phyloP scores from a whole-genome alignment of 2,888 invertebrate species.

The Pyrgus malvae region DNA sequence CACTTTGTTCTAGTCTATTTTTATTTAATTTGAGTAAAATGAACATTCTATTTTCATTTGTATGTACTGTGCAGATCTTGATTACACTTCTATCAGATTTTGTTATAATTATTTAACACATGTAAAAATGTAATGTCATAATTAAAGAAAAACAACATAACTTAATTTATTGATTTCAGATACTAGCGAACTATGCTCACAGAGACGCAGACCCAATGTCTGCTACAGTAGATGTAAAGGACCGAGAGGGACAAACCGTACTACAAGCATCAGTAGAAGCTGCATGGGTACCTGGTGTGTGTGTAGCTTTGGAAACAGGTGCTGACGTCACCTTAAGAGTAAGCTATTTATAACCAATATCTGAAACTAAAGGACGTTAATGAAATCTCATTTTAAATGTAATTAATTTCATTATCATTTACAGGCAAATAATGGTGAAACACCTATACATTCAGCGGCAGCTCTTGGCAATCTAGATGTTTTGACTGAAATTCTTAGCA shows the following conservation, averaged over 20 bases:
- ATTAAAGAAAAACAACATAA: no score
- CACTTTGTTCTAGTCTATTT: no score
- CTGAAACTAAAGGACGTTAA: background rate
- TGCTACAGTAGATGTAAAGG: slow-evolving; percentile 70
- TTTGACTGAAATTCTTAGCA: slow-evolving; percentile 73
- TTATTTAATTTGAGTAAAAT: no score
- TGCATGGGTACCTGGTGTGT: slow-evolving; percentile 77
- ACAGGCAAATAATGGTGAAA: slow-evolving; percentile 74
- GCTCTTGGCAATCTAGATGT: slow-evolving; percentile 71
- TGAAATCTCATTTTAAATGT: background rate
- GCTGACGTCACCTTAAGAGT: slow-evolving; percentile 75
- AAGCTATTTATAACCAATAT: slow-evolving; percentile 9
- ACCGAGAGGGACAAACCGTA: slow-evolving; percentile 74
- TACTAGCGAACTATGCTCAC: slow-evolving; percentile 62
- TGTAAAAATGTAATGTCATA: no score
- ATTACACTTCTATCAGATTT: no score
- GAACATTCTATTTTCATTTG: no score
- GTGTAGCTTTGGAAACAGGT: slow-evolving; percentile 75
- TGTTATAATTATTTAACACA: no score
- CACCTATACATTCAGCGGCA: slow-evolving; percentile 80
- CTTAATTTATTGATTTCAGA: slow-evolving; percentile 49
- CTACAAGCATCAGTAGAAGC: slow-evolving; percentile 75
- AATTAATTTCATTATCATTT: slow-evolving; percentile 28
- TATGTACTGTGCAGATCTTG: no score
- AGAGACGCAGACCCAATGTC: slow-evolving; percentile 59